Evolutionary conservation across 2,888 invertebrate genomes (phyloP).

Genomic region (Ptychoptera contaminata): DNA sequence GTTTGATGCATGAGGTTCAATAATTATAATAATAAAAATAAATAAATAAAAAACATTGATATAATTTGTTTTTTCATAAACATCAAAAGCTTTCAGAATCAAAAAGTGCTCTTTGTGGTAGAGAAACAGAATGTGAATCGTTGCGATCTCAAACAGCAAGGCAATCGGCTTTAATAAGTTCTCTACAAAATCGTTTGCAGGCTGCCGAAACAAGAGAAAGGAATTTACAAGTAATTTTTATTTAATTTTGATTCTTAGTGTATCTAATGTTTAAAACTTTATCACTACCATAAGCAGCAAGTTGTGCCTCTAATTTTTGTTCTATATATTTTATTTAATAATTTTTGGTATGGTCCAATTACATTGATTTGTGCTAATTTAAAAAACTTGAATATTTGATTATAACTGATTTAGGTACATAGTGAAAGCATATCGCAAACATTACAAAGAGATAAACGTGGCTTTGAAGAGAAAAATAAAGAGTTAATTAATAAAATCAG

Average conservation of each 20-base stretch:
- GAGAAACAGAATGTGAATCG: constrained; percentile 64
- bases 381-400: background rate
- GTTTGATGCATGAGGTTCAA: constrained; percentile 60
- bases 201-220: constrained; percentile 66
- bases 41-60: too few species aligned
- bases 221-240: constrained; percentile 40
- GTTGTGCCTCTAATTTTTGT: background rate
- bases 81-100: constrained; percentile 45
- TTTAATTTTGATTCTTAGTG: background rate
- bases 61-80: constrained; percentile 1
- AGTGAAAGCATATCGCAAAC: constrained; percentile 56
- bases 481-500: constrained; percentile 61
- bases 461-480: constrained; percentile 58
- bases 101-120: constrained; percentile 50
- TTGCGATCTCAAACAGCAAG: constrained; percentile 72
- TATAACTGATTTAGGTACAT: background rate
- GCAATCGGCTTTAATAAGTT: constrained; percentile 64
- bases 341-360: background rate
- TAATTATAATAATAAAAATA: too few species aligned
- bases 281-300: background rate
- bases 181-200: constrained; percentile 61
- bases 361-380: background rate
- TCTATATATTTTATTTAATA: background rate
- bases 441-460: constrained; percentile 54
- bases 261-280: background rate